phyloP scores from a whole-genome alignment of 1,140 invertebrate species.

The Drosophila jambulina region DNA sequence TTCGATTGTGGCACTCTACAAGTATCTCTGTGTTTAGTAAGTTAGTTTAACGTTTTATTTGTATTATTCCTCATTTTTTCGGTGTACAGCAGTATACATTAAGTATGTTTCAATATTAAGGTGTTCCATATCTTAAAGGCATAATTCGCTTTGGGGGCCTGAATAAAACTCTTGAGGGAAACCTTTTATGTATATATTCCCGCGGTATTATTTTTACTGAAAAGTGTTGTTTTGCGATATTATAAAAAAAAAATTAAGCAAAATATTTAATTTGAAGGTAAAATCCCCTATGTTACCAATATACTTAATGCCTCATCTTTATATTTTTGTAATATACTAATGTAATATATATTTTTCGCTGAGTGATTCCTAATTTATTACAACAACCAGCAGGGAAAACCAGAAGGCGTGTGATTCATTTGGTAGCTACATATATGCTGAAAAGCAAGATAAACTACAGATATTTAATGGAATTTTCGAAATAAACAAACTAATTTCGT shows the following conservation, averaged over 20 bases:
- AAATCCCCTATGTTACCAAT: neutral
- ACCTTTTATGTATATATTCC: neutral
- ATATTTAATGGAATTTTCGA: neutral
- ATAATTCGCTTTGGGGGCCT: neutral
- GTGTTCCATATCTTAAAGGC: neutral
- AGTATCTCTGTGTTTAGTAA: neutral
- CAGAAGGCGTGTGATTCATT: neutral
- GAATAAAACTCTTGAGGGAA: neutral
- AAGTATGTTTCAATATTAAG: neutral
- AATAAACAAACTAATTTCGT: slow-evolving; percentile 5
- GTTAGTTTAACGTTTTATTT: neutral
- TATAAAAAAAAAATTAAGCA: neutral
- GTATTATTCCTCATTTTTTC: neutral
- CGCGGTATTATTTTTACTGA: neutral
- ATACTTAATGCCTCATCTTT: neutral
- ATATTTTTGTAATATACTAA: neutral
- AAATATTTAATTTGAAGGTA: neutral
- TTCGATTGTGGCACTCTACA: neutral
- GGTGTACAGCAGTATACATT: neutral
- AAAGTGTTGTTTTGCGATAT: neutral
- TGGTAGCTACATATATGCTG: neutral
- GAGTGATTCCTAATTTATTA: neutral
- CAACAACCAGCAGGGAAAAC: neutral
- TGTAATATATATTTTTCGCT: neutral
- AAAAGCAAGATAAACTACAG: neutral